Conservation (phyloP, 1,140 invertebrate species). For the Drosophila grimshawi region DNA sequence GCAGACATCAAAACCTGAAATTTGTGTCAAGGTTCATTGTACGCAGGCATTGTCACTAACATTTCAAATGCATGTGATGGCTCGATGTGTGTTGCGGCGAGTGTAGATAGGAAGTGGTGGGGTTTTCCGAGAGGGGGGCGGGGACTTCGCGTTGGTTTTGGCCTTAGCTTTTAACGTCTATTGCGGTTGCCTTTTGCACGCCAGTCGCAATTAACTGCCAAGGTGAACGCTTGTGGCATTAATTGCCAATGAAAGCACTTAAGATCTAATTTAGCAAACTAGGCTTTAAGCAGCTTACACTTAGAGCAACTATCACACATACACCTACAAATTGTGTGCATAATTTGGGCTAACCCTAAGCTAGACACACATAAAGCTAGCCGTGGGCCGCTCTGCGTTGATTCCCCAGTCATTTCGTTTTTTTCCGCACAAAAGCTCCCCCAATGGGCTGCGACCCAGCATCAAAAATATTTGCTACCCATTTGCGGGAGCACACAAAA, state of each 20-base stretch:
- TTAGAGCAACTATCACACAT: conserved; percentile 4
- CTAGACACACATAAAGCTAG: conserved; percentile 6
- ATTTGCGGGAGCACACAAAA: conserved; percentile 39
- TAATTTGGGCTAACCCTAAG: conserved; percentile 49
- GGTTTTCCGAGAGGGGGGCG: not conserved
- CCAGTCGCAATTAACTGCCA: conserved; percentile 71
- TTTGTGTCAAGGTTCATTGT: conserved; percentile 73
- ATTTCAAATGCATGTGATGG: conserved; percentile 54
- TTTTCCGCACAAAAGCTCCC: conserved; percentile 18
- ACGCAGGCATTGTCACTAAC: conserved; percentile 47
- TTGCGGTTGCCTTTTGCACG: conserved; percentile 55
- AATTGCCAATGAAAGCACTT: conserved; percentile 78
- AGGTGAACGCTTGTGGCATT: conserved; percentile 64
- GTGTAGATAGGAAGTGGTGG: not conserved
- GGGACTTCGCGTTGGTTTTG: conserved; percentile 1
- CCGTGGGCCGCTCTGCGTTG: conserved; percentile 3
- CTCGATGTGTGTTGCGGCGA: not conserved
- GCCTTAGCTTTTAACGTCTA: conserved; percentile 27
- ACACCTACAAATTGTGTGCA: conserved; percentile 43
- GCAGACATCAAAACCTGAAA: conserved; percentile 24
- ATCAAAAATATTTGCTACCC: conserved; percentile 13
- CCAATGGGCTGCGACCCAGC: not conserved
- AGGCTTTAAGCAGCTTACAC: conserved; percentile 42
- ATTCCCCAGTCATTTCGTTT: conserved; percentile 3
- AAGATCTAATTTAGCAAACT: conserved; percentile 69